A percentile compares a stretch with the other conserved stretches of the same genome.
Evolutionary conservation across 2,113 vertebrate genomes (phyloP).

Genomic region (Plestiodon gilberti): DNA sequence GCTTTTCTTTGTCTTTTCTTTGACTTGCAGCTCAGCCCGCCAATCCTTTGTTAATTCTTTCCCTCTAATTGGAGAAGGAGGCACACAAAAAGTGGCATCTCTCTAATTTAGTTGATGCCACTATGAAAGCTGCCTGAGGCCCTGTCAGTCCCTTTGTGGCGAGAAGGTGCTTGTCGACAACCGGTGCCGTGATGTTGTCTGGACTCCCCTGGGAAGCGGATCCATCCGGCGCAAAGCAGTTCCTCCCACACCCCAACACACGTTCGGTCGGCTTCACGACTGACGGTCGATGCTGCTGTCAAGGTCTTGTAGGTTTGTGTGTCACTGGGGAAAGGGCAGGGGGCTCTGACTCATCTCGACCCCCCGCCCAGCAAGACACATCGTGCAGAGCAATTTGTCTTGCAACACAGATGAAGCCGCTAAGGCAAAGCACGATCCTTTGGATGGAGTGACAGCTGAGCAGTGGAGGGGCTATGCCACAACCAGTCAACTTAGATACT

Average conservation of each 20-base stretch:
- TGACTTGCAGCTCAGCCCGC: no score
- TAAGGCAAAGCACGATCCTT: accelerated
- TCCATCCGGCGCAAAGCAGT: conserved; percentile 22
- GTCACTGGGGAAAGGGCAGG: conserved; percentile 63
- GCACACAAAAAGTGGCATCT: conserved; percentile 16
- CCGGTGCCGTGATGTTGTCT: conserved; percentile 49
- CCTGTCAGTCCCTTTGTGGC: conserved; percentile 53
- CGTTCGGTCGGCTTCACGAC: conserved; percentile 67
- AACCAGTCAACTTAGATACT: not conserved
- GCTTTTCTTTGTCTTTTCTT: no score
- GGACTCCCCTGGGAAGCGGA: conserved; percentile 53
- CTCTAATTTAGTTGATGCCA: conserved; percentile 49
- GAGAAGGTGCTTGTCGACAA: conserved; percentile 62
- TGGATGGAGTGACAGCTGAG: not conserved
- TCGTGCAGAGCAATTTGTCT: not conserved
- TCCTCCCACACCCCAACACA: conserved; percentile 63
- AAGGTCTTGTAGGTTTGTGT: conserved; percentile 55
- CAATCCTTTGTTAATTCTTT: no score
- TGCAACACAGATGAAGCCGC: not conserved
- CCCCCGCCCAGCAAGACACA: conserved; percentile 40
- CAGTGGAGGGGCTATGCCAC: not conserved
- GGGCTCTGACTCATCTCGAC: conserved; percentile 59
- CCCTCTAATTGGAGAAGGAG: not conserved
- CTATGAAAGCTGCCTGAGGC: conserved; percentile 40
- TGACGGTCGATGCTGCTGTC: conserved; percentile 63